Evolutionary conservation across 2,797 vertebrate species (phyloP).

Genomic region (Euthynnus affinis): DNA sequence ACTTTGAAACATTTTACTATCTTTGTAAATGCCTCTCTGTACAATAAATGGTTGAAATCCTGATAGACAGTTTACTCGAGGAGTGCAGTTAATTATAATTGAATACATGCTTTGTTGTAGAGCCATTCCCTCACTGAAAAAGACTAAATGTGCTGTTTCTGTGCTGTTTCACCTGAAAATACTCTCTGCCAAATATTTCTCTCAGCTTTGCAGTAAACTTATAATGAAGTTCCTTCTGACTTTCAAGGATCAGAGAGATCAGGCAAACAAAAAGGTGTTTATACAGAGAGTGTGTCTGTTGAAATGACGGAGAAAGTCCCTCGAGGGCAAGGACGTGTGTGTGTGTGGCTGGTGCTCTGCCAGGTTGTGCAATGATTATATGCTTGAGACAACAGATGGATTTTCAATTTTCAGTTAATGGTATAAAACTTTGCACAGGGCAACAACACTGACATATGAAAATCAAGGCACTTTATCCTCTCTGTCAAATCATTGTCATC

Average conservation of each 20-base stretch:
- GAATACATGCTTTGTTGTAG: background rate
- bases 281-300: slow-evolving; percentile 2
- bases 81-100: background rate
- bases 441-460: background rate
- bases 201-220: background rate
- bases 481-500: slow-evolving; percentile 17
- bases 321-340: background rate
- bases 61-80: background rate
- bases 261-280: slow-evolving; percentile 23
- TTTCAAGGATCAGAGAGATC: slow-evolving; percentile 9
- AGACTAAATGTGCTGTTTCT: too few relatives aligned
- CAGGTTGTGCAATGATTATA: slow-evolving; percentile 1
- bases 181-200: background rate
- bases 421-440: background rate
- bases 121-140: background rate
- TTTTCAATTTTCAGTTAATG: slow-evolving; percentile 34
- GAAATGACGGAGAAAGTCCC: background rate
- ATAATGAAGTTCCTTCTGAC: background rate
- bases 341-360: background rate
- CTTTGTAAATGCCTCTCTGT: background rate
- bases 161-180: background rate
- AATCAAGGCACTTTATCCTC: background rate
- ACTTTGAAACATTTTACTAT: background rate
- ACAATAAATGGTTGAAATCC: slow-evolving; percentile 1
- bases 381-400: slow-evolving; percentile 19